Base-by-base conservation (phyloP, 2,888 invertebrate genomes). In the Ectemnius continuus region DNA sequence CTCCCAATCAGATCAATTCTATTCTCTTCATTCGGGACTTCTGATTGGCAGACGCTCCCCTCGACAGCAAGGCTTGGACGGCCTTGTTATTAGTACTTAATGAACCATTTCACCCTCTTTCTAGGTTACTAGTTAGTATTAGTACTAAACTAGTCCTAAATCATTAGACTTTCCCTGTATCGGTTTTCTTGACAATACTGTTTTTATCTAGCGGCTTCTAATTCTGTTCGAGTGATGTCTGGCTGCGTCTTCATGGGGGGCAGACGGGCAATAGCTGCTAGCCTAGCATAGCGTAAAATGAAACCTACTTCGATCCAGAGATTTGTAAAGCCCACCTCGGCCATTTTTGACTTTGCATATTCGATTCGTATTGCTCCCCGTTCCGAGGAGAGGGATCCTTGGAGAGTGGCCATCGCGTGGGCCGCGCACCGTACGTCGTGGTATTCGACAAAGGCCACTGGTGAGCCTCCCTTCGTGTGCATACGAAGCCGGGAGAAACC, bases 311-410 rank as follows among this genome's bases (percentile, higher is more conserved):
- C 93, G 85, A 90, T 91, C 91, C 91, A 90, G 85, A 91, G 88
- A 88, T 90, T 91, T 87, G 90, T 90, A 89, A 91, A 91, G 88
- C 91, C 90, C 88, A 94, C 94, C 93, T 96, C 96, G 91, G 97
- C 97, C 98, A 99, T 98, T 95, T 98, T 98, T 93, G 97, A 97
- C 94, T 98, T 97, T 92, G 99, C 99, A 94, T 96, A 99, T 94
- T 99, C 99, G 92, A 99, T 98, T 92, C 98, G 96, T 92, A 99
- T 98, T 91, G 98, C 98, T 88, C 98, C 98, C 92, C 98, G 96
- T 91, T 97, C 97, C 85, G 98, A 98, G 92, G 98, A 97, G 92
- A 98, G 95, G 92, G 97, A 97, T 91, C 99, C 99, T 93, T 99
- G 98, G 89, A 99, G 95, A 90, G 96, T 94, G 91, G 95, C 95